Evolutionary conservation across 2,797 vertebrate genomes (phyloP), one percentile per base, ranked within the genome.

Genomic region (Liparis tanakae): DNA sequence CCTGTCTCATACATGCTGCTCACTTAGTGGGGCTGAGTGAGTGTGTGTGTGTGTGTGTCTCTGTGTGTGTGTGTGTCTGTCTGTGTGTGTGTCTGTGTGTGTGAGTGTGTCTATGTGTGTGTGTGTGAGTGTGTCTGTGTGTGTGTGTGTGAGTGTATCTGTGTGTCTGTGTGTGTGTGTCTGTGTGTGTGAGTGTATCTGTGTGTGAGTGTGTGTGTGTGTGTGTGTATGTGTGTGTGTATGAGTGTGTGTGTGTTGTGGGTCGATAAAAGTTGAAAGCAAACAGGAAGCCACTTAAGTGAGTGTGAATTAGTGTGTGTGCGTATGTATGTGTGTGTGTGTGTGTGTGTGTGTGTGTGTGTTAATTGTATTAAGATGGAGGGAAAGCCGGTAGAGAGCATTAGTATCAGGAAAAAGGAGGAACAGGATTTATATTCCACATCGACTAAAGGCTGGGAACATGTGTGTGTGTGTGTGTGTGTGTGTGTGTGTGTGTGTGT

Each of bases 221-320:
- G n/a, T n/a, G n/a, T n/a, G n/a, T n/a, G n/a, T n/a, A n/a, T n/a
- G n/a, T n/a, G n/a, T n/a, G n/a, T 43, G 39, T 25, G 43, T 39
- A 51, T 67, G 53, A 53, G 67, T 37, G 67, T 41, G 51, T 4
- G 66, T 36, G 64, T 33, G 64, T 37, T 41, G 69, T 39, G 53
- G 10, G 74, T 88, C 67, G 62, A 87, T 87, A 75, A 0, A 4
- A 74, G 60, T 71, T 72, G 58, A 79, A 72, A 79, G 76, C 82
- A 85, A 83, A 89, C 84, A 86, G 86, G 88, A 89, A 89, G 74
- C 44, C 61, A 67, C 75, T 79, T 82, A 34, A 82, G 71, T 78
- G 61, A 54, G 67, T 39, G 58, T 72, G 48, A 20, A 17, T 67
- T 41, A 2, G 39, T 43, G 36, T 41, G 20, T 10, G 22, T 18